Evolutionary conservation across 2,113 vertebrate genomes (phyloP), one percentile per base, ranked within the genome.

Genomic region (Octodon degus): DNA sequence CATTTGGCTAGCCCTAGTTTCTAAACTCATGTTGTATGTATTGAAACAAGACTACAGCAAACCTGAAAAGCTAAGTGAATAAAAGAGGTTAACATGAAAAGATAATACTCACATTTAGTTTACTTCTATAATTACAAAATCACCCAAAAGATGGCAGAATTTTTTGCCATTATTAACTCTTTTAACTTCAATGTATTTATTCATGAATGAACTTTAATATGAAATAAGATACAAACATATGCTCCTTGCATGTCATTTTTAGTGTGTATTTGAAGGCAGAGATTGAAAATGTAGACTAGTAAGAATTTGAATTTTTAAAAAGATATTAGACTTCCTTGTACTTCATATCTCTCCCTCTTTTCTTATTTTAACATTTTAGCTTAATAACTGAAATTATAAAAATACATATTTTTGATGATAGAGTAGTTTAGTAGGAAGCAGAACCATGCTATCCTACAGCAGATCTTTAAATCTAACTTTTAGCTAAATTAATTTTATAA

Each of bases 401-500:
- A 95, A 86, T 92, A 77, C 3, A 53, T 47, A 84, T 74, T 93
- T 96, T 96, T 96, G 30, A 65, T 95, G 86, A 93, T 93, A 94
- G 82, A 93, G 53, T 90, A 92, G 90, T 93, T 96, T 97, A 95
- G 24, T 86, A 95, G 55, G 50, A 97, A 97, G 43, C 62, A 88
- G 85, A 96, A 86, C 58, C 86, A 86, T 95, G 20, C 50, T 94
- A 85, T 86, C 92, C 97, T 94, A 32, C 24, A 96, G 60, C 3
- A 90, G 82, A 95, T 97, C 92, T 97, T 97, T 97, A 97, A 96
- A 95, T 96, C 95, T 81, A 88, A 1, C 92, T 97, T 95, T 95
- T 92, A 96, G 86, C 84, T 94, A 94, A 94, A 93, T 97, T 93
- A 96, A 96, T 86, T 97, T 96, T 11, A 72, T 88, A 58, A 95